Evolutionary conservation across 2,797 vertebrate species (phyloP).

Genomic region (Iguana delicatissima): DNA sequence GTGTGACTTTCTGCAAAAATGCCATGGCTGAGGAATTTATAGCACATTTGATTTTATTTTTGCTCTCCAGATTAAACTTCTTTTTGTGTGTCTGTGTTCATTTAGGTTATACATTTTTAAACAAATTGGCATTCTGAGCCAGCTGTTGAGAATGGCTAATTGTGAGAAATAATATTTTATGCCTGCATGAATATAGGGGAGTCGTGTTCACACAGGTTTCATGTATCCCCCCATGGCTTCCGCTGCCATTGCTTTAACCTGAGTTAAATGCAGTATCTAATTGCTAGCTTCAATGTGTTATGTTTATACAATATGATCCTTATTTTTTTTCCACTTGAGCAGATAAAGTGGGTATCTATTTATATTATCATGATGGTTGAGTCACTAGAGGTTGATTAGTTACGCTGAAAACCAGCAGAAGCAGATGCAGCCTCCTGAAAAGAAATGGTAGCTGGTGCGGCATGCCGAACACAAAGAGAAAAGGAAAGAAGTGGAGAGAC

Average conservation of each 20-base stretch:
- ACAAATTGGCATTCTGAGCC: conserved; percentile 18
- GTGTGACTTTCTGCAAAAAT: conserved; percentile 13
- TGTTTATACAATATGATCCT: conserved; percentile 76
- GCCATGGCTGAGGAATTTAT: neutral
- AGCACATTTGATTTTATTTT: neutral
- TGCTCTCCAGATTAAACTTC: neutral
- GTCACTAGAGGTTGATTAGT: conserved; percentile 64
- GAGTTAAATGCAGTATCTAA: conserved; percentile 69
- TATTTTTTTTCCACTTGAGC: conserved; percentile 72
- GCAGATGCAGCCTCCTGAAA: conserved; percentile 54
- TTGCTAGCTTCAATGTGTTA: conserved; percentile 70
- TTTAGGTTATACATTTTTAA: conserved; percentile 32
- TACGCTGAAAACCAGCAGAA: conserved; percentile 63
- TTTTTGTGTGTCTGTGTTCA: neutral
- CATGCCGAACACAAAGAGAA: conserved; percentile 29
- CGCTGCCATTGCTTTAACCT: conserved; percentile 56
- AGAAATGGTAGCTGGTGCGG: conserved; percentile 55
- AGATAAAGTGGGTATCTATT: conserved; percentile 73
- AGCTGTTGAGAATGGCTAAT: conserved; percentile 54
- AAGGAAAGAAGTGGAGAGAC: neutral
- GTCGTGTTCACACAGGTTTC: conserved; percentile 49
- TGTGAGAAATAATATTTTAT: conserved; percentile 53
- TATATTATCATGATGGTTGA: conserved; percentile 71
- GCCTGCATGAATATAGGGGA: conserved; percentile 28
- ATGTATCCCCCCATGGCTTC: conserved; percentile 42